phyloP scores from a whole-genome alignment of 2,113 vertebrate species.

The Hippocampus abdominalis region DNA sequence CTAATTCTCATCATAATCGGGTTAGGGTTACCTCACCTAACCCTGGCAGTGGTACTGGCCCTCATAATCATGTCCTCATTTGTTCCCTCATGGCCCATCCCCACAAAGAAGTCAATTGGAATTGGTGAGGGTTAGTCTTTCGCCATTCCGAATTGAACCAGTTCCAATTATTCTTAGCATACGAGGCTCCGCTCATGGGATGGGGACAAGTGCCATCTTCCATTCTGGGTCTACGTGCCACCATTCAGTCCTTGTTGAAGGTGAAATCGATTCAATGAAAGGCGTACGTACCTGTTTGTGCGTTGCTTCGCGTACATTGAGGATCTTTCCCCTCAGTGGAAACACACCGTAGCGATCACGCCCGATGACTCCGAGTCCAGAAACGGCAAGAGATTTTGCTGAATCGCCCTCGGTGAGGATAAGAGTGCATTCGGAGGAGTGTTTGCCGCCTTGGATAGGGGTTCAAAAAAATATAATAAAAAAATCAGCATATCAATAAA shows the following conservation, averaged over 20 bases:
- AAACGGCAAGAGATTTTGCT: constrained; percentile 95
- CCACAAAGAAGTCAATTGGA: too few species aligned
- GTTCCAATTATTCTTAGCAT: too few species aligned
- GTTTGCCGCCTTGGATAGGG: constrained; percentile 84
- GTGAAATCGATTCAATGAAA: accelerated
- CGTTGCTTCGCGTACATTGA: constrained; percentile 96
- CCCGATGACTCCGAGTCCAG: constrained; percentile 93
- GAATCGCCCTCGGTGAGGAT: constrained; percentile 98
- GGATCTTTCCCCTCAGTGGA: constrained; percentile 95
- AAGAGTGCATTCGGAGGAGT: constrained; percentile 94
- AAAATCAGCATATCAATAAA: neutral
- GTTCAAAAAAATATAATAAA: too few species aligned
- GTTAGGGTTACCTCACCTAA: too few species aligned
- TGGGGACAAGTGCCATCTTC: too few species aligned
- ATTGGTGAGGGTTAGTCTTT: too few species aligned
- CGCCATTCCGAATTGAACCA: too few species aligned
- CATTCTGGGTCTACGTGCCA: neutral
- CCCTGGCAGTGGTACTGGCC: too few species aligned
- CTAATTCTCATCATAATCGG: too few species aligned
- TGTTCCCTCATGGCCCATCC: too few species aligned
- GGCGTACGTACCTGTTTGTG: constrained; percentile 92
- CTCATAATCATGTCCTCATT: too few species aligned
- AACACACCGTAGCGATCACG: constrained; percentile 96
- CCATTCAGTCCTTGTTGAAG: neutral
- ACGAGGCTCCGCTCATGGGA: too few species aligned